Evolutionary conservation across 2,113 vertebrate genomes (phyloP).

Genomic region (Struthidea cinerea): DNA sequence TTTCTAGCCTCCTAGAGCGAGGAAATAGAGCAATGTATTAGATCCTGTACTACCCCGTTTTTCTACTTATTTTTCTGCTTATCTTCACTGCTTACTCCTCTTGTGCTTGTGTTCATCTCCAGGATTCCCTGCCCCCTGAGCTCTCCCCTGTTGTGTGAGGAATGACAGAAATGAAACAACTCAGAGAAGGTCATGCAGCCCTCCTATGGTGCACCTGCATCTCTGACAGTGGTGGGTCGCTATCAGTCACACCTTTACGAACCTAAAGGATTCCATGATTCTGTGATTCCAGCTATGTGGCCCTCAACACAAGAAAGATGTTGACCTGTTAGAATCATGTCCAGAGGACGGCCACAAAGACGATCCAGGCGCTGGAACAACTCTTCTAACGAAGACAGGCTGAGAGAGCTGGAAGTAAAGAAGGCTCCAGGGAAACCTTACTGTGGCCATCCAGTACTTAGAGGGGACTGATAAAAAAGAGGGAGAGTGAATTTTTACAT

Average conservation of each 20-base stretch:
- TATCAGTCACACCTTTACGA: accelerated
- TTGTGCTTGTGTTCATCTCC: background rate
- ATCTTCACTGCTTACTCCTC: background rate
- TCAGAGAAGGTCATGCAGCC: background rate
- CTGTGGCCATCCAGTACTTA: background rate
- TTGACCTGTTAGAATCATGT: background rate
- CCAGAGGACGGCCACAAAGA: background rate
- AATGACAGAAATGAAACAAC: background rate
- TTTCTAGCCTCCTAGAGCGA: background rate
- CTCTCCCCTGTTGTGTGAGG: background rate
- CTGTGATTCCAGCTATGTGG: background rate
- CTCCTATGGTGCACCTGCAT: background rate
- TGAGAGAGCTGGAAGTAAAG: background rate
- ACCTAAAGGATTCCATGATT: background rate
- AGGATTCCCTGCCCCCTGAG: background rate
- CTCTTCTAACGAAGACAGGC: background rate
- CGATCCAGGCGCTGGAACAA: background rate
- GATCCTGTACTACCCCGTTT: accelerated
- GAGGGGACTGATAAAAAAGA: background rate
- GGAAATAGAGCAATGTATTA: background rate
- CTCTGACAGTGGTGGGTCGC: background rate
- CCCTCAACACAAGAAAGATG: background rate
- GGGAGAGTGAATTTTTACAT: background rate
- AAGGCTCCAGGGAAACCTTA: background rate
- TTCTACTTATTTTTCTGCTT: background rate